These are phyloP conservation scores for Scyliorhinus canicula DNA, from an alignment of 2,797 vertebrate genomes.

Conservation along the genomic window DNA sequence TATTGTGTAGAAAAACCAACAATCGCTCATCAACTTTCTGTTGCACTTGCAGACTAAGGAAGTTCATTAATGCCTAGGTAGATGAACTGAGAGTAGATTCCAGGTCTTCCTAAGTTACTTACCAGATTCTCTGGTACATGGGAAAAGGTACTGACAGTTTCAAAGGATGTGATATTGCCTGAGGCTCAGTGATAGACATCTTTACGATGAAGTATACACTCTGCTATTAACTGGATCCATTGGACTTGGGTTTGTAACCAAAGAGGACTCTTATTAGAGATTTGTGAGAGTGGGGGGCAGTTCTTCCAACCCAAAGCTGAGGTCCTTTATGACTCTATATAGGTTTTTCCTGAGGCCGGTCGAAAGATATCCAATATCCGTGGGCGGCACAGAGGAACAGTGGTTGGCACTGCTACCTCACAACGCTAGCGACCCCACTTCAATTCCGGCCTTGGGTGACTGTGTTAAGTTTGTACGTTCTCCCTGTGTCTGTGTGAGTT, in stretches of 20 bases:
- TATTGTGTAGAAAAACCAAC: background rate
- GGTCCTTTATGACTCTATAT: background rate
- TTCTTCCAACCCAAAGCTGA: background rate
- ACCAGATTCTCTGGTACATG: background rate
- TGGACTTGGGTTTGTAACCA: background rate
- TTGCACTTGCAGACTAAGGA: background rate
- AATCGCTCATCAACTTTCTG: background rate
- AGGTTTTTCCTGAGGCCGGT: background rate
- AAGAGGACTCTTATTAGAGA: background rate
- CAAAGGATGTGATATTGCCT: background rate
- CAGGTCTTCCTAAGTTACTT: background rate
- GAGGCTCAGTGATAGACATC: background rate
- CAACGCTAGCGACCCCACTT: too few relatives aligned
- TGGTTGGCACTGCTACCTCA: too few relatives aligned
- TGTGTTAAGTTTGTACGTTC: too few relatives aligned
- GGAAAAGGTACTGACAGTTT: background rate
- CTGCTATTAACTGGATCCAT: background rate
- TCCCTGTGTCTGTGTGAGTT: too few relatives aligned
- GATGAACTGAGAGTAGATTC: background rate
- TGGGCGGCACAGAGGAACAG: too few relatives aligned
- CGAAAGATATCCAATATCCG: too few relatives aligned
- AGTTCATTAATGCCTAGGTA: background rate
- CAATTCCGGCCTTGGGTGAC: too few relatives aligned
- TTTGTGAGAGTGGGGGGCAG: background rate
- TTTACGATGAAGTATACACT: background rate